Conservation (phyloP, 2,113 vertebrate genomes). For the Cisticola juncidis region DNA sequence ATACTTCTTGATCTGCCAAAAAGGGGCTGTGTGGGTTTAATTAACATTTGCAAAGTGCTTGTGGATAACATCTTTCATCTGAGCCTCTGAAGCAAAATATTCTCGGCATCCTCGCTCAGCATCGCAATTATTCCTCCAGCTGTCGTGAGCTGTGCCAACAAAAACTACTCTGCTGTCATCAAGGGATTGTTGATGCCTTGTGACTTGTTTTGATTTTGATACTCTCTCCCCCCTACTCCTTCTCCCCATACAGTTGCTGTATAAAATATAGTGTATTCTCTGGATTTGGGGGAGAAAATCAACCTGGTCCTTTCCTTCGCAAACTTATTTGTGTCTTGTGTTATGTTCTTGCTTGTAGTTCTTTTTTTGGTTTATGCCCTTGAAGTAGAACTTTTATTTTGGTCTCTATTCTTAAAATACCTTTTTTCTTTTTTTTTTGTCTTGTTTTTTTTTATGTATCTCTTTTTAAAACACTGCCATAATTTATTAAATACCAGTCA, state of each 20-base stretch:
- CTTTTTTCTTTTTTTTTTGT: background rate
- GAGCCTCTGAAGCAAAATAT: conserved; percentile 19
- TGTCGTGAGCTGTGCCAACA: conserved; percentile 40
- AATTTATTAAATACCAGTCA: background rate
- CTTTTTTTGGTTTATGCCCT: background rate
- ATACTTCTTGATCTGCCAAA: conserved; percentile 26
- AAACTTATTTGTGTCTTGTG: background rate
- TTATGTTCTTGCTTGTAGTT: background rate
- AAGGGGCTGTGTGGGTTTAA: conserved; percentile 55
- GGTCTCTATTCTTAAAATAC: background rate
- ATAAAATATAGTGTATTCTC: background rate
- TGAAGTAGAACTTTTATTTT: background rate
- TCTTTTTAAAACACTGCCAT: background rate
- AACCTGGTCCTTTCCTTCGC: background rate
- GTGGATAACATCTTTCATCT: conserved; percentile 59
- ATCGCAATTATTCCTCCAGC: conserved; percentile 51
- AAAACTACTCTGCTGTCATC: conserved; percentile 48
- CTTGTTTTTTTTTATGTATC: background rate
- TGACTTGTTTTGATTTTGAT: conserved; percentile 41
- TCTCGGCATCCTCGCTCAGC: background rate
- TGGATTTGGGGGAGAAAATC: background rate
- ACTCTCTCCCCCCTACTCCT: background rate
- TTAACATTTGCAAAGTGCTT: conserved; percentile 43
- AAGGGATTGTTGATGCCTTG: conserved; percentile 35
- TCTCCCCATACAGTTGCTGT: background rate